These are phyloP conservation scores for Rhamphomyia laevipes DNA, from an alignment of 2,888 invertebrate species.

Conservation along the genomic window DNA sequence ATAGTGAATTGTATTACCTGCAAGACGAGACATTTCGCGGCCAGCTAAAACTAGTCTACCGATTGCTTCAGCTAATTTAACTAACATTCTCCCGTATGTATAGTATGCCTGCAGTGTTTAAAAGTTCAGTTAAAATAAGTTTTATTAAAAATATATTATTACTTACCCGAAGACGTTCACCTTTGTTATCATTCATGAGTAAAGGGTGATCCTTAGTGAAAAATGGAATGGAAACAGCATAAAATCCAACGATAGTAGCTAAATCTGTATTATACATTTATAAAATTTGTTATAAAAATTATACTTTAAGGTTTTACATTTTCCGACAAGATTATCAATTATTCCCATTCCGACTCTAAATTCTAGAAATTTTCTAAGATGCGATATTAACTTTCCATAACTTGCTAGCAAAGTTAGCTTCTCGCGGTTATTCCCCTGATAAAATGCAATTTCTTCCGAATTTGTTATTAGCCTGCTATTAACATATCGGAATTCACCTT, in stretches of 20 bases:
- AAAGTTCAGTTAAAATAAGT: slow-evolving; percentile 3
- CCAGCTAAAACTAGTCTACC: slow-evolving; percentile 91
- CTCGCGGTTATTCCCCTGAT: slow-evolving; percentile 75
- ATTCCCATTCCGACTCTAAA: slow-evolving; percentile 89
- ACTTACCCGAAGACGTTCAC: slow-evolving; percentile 64
- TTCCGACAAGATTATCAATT: slow-evolving; percentile 90
- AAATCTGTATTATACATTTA: slow-evolving; percentile 50
- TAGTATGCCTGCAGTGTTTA: slow-evolving; percentile 64
- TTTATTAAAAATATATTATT: slow-evolving; percentile 1
- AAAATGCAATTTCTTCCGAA: slow-evolving; percentile 73
- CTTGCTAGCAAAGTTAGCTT: slow-evolving; percentile 76
- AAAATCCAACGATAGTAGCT: slow-evolving; percentile 93
- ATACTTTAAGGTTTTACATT: slow-evolving; percentile 59
- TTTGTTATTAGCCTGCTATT: slow-evolving; percentile 94
- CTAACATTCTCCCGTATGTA: slow-evolving; percentile 70
- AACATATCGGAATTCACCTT: slow-evolving; percentile 95
- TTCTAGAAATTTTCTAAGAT: slow-evolving; percentile 75
- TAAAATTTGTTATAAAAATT: slow-evolving; percentile 8
- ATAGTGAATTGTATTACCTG: too few relatives aligned
- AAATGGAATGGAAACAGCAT: slow-evolving; percentile 90
- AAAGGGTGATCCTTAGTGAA: slow-evolving; percentile 61
- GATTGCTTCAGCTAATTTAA: slow-evolving; percentile 93
- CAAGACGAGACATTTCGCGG: slow-evolving; percentile 83
- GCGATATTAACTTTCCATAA: slow-evolving; percentile 76
- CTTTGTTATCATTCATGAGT: slow-evolving; percentile 53